Evolutionary conservation across 2,888 invertebrate species (phyloP), one percentile per base, ranked within the genome.

Genomic region (Disparrhopalites patrizii): DNA sequence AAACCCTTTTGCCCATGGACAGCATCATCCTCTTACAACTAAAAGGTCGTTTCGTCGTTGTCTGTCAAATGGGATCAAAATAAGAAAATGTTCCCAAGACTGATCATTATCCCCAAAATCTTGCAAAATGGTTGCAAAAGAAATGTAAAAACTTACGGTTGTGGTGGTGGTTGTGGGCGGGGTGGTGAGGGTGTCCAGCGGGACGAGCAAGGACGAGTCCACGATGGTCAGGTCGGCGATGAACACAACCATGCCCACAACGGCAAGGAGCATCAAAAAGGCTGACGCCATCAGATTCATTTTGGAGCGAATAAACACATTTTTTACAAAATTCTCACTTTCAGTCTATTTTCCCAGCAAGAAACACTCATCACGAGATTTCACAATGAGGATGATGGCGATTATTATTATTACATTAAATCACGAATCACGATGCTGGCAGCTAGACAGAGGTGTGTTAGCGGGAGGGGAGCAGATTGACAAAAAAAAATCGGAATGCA

Each of bases 241-340:
- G 25, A 62, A 62, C 1, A 52, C 28, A 8, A 47, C 38, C 8
- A 31, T 18, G 10, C 51, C 62, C 62, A 62, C 62, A 31, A 62
- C 23, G 52, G 62, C 62, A 4, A 62, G 30, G n/a, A 62, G 36
- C 3, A 33, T 50, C 15, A 62, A 33, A 47, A 62, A 51, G 5
- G 62, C 23, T 30, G 62, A 62, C 47, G 62, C 62, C 62, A 62
- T 62, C 25, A 62, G 52, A 51, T 62, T 51, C 62, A 62, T 62
- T 36, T 36, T 36, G 36, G 15, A 36, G 15, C 36, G n/a, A n/a
- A n/a, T 36, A 36, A 36, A 36, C 15, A 10, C 36, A 36, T 36
- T 36, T 36, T 36, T n/a, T n/a, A n/a, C n/a, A n/a, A n/a, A n/a
- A n/a, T n/a, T n/a, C n/a, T n/a, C n/a, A n/a, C n/a, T n/a, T n/a